A percentile compares a stretch with the other conserved stretches of the same genome.
phyloP scores from a whole-genome alignment of 2,113 vertebrate genomes.

The Piaya cayana region DNA sequence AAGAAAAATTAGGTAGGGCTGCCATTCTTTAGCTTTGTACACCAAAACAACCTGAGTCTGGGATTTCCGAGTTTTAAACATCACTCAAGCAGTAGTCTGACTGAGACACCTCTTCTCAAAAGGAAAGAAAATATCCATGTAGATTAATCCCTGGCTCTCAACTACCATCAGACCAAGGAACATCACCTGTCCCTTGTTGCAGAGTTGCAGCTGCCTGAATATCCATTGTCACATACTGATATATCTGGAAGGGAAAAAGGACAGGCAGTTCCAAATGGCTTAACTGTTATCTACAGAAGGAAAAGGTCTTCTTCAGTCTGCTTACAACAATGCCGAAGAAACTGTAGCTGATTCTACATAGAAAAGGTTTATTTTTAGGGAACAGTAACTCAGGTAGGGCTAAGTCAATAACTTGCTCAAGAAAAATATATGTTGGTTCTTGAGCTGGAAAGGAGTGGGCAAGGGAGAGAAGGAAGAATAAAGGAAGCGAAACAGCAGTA shows the following conservation, averaged over 20 bases:
- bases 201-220: not conserved
- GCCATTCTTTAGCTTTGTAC: not conserved
- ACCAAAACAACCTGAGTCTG: not conserved
- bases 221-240: not conserved
- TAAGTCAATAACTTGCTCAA: not conserved
- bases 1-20: not conserved
- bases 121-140: not conserved
- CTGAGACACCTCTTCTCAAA: not conserved
- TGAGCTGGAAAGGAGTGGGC: not conserved
- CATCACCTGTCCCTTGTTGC: not conserved
- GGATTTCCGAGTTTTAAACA: not conserved
- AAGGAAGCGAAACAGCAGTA: not conserved
- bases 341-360: not conserved
- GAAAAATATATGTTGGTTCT: not conserved
- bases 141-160: not conserved
- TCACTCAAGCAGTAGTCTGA: not conserved
- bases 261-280: not conserved
- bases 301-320: not conserved
- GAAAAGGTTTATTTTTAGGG: not conserved
- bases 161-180: not conserved
- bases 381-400: not conserved
- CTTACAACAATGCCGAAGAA: not conserved
- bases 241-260: not conserved
- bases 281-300: not conserved
- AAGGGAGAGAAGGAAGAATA: not conserved